Base-by-base conservation (phyloP, 2,113 vertebrate species). In the Turdus rufiventris region DNA sequence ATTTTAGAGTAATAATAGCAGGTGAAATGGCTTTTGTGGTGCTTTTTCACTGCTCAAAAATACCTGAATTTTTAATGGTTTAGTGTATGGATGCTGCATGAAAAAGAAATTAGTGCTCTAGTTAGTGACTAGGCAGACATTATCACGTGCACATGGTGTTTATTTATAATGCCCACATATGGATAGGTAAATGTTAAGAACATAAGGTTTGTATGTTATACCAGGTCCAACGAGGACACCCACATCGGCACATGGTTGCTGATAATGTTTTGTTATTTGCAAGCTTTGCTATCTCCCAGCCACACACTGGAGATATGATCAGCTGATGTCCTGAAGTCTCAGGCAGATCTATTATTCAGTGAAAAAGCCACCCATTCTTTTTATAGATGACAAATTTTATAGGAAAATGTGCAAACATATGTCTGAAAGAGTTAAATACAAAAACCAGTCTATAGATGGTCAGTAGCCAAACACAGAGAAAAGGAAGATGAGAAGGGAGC, bases 381-480 rank as follows among this genome's bases (percentile, higher is more conserved):
- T 92, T 79, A 63, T n/a, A 61, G 61, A 42, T 48, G 33, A 51
- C 5, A 16, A 56, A 28, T 71, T 66, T 86, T 40, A 16, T 25
- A 74, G 56, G 19, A 18, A 87, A 75, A 85, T 43, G 6, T 57
- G 19, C 19, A 78, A 67, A 85, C 31, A 63, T 63, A 75, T 34
- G 24, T 75, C 70, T 78, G 62, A 94, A 92, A 87, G 73, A 89
- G 84, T 84, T 89, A 92, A 89, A 31, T 65, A 34, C 33, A 82
- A 57, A 82, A 38, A 84, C 26, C 42, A 67, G 16, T 58, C 42
- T 40, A 48, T 42, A 77, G 23, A 63, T 85, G 67, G 40, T 71
- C 38, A 91, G 45, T 21, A 75, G 56, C 28, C 45, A 93, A 82
- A 68, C 53, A 43, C 8, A 36, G 36, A 48, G 28, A 53, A 71